These are phyloP conservation scores for Pseudomugil gertrudae DNA, from an alignment of 2,797 vertebrate genomes.

Conservation along the genomic window DNA sequence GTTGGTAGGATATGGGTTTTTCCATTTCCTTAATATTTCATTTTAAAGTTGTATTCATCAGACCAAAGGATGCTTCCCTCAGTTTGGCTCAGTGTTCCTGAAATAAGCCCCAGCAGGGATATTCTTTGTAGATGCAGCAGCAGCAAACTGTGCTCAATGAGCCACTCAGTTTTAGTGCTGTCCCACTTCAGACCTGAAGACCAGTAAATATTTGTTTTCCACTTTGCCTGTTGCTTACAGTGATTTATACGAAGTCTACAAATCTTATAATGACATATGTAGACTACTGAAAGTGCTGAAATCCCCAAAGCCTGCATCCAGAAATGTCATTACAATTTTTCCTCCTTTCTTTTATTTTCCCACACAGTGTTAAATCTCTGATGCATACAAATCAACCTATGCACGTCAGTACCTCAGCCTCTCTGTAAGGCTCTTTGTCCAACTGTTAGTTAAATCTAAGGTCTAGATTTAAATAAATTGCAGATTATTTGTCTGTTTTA, in stretches of 20 bases:
- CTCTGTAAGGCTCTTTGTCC: background rate
- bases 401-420: too few species aligned
- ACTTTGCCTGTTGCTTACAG: background rate
- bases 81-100: conserved; percentile 3
- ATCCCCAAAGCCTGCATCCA: conserved; percentile 9
- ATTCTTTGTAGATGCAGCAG: background rate
- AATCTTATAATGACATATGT: conserved; percentile 14
- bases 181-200: conserved; percentile 12
- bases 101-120: background rate
- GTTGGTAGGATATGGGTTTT: background rate
- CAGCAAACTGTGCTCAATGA: background rate
- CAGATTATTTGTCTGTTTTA: too few species aligned
- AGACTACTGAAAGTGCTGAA: background rate
- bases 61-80: background rate
- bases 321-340: background rate
- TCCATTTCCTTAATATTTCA: background rate
- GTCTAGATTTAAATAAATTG: too few species aligned
- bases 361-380: background rate
- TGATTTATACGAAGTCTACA: background rate
- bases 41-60: background rate
- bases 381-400: too few species aligned
- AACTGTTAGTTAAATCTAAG: too few species aligned
- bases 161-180: background rate
- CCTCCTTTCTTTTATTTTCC: background rate
- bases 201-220: conserved; percentile 20